phyloP scores from a whole-genome alignment of 2,888 invertebrate genomes.

The Polydrusus pterygomalis region DNA sequence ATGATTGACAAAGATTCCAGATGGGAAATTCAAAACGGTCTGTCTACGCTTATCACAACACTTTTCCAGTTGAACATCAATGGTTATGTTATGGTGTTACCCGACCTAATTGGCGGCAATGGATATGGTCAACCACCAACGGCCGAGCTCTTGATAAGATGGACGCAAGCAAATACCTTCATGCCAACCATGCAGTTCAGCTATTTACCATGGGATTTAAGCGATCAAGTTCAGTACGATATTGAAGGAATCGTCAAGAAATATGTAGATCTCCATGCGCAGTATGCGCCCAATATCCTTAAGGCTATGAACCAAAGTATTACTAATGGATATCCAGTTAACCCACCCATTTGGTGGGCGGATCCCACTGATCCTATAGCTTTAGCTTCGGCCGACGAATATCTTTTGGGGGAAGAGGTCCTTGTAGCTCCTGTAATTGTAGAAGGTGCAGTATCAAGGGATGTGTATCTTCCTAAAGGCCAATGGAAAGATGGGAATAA shows the following conservation, averaged over 20 bases:
- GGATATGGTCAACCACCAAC: constrained; percentile 65
- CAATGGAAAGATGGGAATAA: constrained; percentile 81
- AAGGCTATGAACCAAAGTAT: constrained; percentile 78
- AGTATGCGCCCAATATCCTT: constrained; percentile 78
- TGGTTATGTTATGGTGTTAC: constrained; percentile 77
- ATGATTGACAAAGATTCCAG: constrained; percentile 86
- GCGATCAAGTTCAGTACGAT: constrained; percentile 68
- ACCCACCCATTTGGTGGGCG: constrained; percentile 91
- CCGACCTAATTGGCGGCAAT: constrained; percentile 86
- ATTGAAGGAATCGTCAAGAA: constrained; percentile 78
- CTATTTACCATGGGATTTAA: constrained; percentile 84
- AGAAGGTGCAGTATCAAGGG: constrained; percentile 77
- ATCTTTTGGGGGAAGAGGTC: constrained; percentile 80
- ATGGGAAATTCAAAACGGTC: constrained; percentile 82
- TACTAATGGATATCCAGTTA: constrained; percentile 80
- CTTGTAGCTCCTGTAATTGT: constrained; percentile 77
- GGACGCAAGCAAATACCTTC: constrained; percentile 86
- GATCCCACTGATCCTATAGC: constrained; percentile 81
- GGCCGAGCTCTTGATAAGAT: constrained; percentile 84
- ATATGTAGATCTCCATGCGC: constrained; percentile 80
- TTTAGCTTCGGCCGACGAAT: constrained; percentile 78
- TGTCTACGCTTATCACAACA: constrained; percentile 83
- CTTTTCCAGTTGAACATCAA: constrained; percentile 77
- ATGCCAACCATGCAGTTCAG: constrained; percentile 89
- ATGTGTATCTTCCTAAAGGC: constrained; percentile 70